These are phyloP conservation scores for Silurus glanis DNA, from an alignment of 2,113 vertebrate genomes.

Conservation along the genomic window DNA sequence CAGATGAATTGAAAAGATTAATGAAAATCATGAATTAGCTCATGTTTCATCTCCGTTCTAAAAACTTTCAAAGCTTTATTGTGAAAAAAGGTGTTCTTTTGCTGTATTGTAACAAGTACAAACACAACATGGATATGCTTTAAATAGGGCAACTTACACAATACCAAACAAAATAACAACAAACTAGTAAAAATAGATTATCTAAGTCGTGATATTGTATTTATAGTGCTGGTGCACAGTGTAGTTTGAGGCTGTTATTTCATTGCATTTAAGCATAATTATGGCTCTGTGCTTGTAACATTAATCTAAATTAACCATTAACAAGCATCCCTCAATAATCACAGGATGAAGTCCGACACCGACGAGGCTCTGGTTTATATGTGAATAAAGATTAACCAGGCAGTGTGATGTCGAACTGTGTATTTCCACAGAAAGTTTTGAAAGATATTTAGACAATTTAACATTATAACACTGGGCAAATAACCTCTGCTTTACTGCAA, in stretches of 20 bases:
- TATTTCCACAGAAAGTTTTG: not conserved
- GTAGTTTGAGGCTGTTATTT: not conserved
- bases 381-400: conserved; percentile 11
- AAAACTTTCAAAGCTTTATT: not conserved
- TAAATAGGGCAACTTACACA: not conserved
- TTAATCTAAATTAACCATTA: conserved; percentile 17
- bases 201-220: not conserved
- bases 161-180: not conserved
- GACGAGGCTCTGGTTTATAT: not conserved
- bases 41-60: not conserved
- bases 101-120: not conserved
- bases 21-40: not conserved
- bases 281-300: not conserved
- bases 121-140: not conserved
- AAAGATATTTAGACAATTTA: not conserved
- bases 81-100: not conserved
- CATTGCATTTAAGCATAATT: not conserved
- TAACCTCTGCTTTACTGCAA: not conserved
- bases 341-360: not conserved
- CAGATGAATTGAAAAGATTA: no score
- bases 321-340: not conserved
- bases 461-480: not conserved
- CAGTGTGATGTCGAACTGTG: not conserved
- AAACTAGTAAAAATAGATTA: not conserved
- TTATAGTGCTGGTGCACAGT: not conserved